phyloP scores from a whole-genome alignment of 2,797 vertebrate genomes.

The Ibycter americanus region DNA sequence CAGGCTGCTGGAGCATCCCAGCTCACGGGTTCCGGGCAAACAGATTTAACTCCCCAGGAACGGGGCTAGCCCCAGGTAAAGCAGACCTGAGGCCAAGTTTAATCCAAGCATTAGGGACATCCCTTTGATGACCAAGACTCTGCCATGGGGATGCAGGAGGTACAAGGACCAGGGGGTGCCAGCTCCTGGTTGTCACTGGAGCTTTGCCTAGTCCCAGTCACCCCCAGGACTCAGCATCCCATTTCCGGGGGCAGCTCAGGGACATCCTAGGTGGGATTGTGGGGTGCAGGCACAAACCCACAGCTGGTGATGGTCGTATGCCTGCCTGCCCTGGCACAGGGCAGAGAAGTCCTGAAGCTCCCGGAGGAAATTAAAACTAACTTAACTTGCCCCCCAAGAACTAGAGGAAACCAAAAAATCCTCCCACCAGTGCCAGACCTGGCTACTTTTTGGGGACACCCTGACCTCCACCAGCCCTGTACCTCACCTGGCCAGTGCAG shows the following conservation, averaged over 20 bases:
- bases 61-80: neutral
- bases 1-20: accelerated
- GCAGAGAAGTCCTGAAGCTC: neutral
- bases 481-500: neutral
- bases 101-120: neutral
- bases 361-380: neutral
- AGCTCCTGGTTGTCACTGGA: neutral
- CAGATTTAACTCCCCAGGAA: neutral
- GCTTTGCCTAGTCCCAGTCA: neutral
- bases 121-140: neutral
- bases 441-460: neutral
- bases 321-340: neutral
- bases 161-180: neutral
- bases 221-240: neutral
- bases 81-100: neutral
- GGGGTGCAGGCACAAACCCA: neutral
- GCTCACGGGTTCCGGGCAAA: neutral
- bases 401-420: neutral
- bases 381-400: no score
- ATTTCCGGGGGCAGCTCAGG: neutral
- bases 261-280: neutral
- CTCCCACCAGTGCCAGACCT: accelerated
- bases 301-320: no score
- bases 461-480: neutral
- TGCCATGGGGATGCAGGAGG: neutral